Base-by-base conservation (phyloP, 2,113 vertebrate genomes). In the Neomonachus schauinslandi region DNA sequence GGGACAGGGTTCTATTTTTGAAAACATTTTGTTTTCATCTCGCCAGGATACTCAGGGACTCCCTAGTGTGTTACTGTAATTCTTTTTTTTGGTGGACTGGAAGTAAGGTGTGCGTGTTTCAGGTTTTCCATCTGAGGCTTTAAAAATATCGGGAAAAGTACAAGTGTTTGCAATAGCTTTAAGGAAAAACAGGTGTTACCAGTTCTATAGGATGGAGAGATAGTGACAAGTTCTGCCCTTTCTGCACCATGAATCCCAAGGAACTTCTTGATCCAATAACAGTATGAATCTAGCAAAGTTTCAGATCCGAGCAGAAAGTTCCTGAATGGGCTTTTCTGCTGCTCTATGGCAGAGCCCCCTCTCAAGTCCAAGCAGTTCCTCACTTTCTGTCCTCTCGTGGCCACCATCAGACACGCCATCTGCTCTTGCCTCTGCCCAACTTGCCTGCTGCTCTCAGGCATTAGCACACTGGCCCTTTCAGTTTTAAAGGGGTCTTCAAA, bases 91-190 rank as follows among this genome's bases (percentile, higher is more conserved):
- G 88, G 55, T 36, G 39, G 79, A 5, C 46, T 91, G 59, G 79
- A 90, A 89, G 42, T 80, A 59, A 96, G 67, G 13, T 77, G 21
- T 67, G 61, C 69, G 33, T 80, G 39, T 72, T 94, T 95, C 72
- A 86, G 46, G 19, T 92, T 96, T 96, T 94, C 95, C 74, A 89
- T 59, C 55, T 57, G 67, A 82, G 89, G 82, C 22, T 89, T 88
- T 81, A 74, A 71, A 95, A 76, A 67, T 53, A 69, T 74, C 63
- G 59, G 59, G 51, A 86, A 95, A 51, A 91, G 9, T 77, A 15
- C 7, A 49, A 96, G 39, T 21, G 24, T 85, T 33, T 97, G 63
- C 39, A 65, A 79, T 53, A 84, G 42, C n/a, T 57, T 72, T 53
- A 57, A 61, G 49, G 46, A 39, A 24, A 65, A 83, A 69, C 22